Evolutionary conservation across 2,888 invertebrate genomes (phyloP).

Genomic region (Andrena haemorrhoa): DNA sequence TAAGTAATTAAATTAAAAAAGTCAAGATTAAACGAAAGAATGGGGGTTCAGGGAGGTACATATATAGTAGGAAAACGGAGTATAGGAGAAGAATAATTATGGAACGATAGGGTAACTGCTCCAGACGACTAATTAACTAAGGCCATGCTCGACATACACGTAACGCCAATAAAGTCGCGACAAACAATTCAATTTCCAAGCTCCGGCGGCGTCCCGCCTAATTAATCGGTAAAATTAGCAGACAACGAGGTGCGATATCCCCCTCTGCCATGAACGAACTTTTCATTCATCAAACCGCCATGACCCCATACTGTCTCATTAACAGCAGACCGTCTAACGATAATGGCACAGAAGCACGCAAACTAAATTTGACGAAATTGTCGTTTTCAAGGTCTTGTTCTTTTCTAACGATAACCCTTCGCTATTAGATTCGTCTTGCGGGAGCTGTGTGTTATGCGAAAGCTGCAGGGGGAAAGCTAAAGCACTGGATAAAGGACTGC

Average conservation of each 20-base stretch:
- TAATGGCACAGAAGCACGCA: background rate
- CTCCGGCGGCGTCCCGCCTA: constrained; percentile 20
- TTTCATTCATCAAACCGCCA: background rate
- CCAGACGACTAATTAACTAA: constrained; percentile 56
- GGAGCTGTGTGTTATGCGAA: too few relatives aligned
- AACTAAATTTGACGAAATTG: background rate
- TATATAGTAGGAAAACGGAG: background rate
- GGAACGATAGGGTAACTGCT: constrained; percentile 30
- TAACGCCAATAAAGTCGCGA: constrained; percentile 52
- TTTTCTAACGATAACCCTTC: too few relatives aligned
- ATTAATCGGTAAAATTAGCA: constrained; percentile 40
- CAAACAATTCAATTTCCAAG: constrained; percentile 64
- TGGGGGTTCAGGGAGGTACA: too few relatives aligned
- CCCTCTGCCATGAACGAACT: constrained; percentile 1
- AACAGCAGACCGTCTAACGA: background rate
- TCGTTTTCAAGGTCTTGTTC: too few relatives aligned
- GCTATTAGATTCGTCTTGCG: too few relatives aligned
- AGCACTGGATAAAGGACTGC: too few relatives aligned
- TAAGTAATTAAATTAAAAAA: background rate
- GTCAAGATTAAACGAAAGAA: background rate
- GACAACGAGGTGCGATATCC: constrained; percentile 42
- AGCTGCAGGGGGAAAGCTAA: too few relatives aligned
- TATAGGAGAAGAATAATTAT: constrained; percentile 43
- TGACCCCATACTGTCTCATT: background rate
- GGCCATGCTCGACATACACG: constrained; percentile 21